Conservation (phyloP, 2,888 invertebrate species). For the Calameuta filiformis region DNA sequence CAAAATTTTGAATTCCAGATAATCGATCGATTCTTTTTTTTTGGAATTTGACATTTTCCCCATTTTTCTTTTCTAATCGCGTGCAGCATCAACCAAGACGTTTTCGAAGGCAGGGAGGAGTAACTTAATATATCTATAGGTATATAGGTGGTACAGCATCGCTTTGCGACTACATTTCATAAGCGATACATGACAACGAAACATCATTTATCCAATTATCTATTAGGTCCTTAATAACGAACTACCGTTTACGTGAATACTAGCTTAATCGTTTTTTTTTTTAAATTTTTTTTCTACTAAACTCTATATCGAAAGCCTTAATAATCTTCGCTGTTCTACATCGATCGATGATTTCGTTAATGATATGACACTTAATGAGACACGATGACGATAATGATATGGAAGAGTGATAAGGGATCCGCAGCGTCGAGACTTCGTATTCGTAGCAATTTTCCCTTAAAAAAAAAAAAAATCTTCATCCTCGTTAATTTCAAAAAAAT, state of each 20-base stretch:
- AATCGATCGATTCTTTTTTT: too few species aligned
- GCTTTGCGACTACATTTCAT: slow-evolving; percentile 47
- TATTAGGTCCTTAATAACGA: slow-evolving; percentile 56
- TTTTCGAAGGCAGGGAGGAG: slow-evolving; percentile 42
- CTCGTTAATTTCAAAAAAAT: too few species aligned
- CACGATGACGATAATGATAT: slow-evolving; percentile 51
- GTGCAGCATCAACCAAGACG: slow-evolving; percentile 22
- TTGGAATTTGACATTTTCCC: too few species aligned
- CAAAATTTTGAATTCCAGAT: too few species aligned
- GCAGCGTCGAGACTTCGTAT: neutral
- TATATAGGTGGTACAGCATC: slow-evolving; percentile 32
- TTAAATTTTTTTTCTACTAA: slow-evolving; percentile 44
- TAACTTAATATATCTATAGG: slow-evolving; percentile 39
- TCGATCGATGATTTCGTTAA: slow-evolving; percentile 42
- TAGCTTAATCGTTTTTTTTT: slow-evolving; percentile 16
- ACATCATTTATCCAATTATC: slow-evolving; percentile 42
- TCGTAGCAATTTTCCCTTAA: too few species aligned
- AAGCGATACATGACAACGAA: slow-evolving; percentile 51
- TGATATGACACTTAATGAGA: slow-evolving; percentile 55
- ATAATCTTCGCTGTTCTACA: slow-evolving; percentile 39
- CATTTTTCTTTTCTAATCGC: too few species aligned
- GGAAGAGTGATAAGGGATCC: slow-evolving; percentile 35
- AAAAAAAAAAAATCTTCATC: too few species aligned
- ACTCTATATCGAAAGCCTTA: slow-evolving; percentile 51
- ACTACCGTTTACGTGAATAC: slow-evolving; percentile 38